Conservation (phyloP, 2,113 vertebrate species). For the Centrocercus urophasianus region DNA sequence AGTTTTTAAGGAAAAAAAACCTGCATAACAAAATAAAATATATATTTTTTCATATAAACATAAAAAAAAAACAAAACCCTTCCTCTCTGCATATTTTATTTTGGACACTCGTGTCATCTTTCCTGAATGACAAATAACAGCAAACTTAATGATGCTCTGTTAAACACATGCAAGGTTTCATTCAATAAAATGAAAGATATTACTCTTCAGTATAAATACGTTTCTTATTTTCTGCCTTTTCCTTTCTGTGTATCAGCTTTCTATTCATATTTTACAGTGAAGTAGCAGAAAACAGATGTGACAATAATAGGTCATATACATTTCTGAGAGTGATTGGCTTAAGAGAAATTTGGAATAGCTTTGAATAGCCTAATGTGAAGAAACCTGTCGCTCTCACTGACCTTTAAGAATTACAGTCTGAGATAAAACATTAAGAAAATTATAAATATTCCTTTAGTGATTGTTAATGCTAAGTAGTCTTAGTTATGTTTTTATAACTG, state of each 20-base stretch:
- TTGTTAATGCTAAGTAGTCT: not conserved
- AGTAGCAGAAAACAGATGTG: not conserved
- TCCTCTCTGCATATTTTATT: not conserved
- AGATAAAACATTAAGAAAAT: not conserved
- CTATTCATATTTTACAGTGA: not conserved
- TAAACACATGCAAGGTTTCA: not conserved
- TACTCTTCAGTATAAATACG: not conserved
- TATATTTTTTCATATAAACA: not conserved
- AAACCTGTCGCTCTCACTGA: not conserved
- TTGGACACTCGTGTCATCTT: not conserved
- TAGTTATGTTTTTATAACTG: not conserved
- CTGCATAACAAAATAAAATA: not conserved
- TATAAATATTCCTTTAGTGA: not conserved
- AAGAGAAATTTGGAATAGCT: not conserved
- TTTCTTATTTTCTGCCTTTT: not conserved
- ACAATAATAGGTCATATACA: not conserved
- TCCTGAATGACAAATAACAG: not conserved
- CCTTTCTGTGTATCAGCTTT: not conserved
- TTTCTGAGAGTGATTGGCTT: not conserved
- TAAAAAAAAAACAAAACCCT: not conserved
- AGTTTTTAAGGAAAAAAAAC: not conserved
- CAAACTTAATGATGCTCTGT: not conserved
- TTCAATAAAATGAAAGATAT: not conserved
- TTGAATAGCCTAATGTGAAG: not conserved
- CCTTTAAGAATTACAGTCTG: not conserved